phyloP scores from a whole-genome alignment of 2,797 vertebrate species.

The Adelosebastes latens region DNA sequence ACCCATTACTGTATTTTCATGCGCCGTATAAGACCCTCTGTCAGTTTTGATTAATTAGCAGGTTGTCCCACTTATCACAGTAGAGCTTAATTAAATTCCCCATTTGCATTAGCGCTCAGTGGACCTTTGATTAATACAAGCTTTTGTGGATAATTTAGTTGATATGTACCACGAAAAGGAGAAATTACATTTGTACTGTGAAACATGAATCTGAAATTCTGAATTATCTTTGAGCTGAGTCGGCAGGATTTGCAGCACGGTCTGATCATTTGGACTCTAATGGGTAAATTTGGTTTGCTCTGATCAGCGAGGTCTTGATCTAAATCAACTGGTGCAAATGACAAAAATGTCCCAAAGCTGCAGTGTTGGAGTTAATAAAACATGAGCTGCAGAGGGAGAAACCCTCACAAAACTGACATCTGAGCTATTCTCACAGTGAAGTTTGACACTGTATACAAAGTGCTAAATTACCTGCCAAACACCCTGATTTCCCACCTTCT shows the following conservation, averaged over 20 bases:
- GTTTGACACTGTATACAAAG: constrained; percentile 74
- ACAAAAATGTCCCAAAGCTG: constrained; percentile 42
- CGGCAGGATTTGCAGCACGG: constrained; percentile 29
- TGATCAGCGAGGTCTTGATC: constrained; percentile 44
- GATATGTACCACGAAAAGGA: constrained; percentile 53
- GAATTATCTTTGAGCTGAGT: constrained; percentile 45
- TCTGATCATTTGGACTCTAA: constrained; percentile 24
- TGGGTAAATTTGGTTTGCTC: constrained; percentile 32
- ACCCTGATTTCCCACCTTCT: constrained; percentile 55
- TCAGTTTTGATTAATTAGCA: constrained; percentile 79
- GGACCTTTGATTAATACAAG: constrained; percentile 75
- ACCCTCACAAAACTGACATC: constrained; percentile 51
- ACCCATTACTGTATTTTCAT: constrained; percentile 39
- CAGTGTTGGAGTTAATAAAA: constrained; percentile 55
- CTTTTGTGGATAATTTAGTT: constrained; percentile 69
- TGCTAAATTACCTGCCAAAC: constrained; percentile 77
- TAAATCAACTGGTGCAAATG: constrained; percentile 55
- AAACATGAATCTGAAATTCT: constrained; percentile 49
- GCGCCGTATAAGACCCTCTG: constrained; percentile 58
- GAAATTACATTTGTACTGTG: constrained; percentile 45
- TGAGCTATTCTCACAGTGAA: constrained; percentile 51
- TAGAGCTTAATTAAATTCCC: constrained; percentile 77
- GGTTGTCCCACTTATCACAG: constrained; percentile 74
- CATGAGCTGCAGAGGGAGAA: constrained; percentile 39
- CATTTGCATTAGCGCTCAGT: constrained; percentile 72